Evolutionary conservation across 2,888 invertebrate species (phyloP), one percentile per base, ranked within the genome.

Genomic region (Pammene fasciana): DNA sequence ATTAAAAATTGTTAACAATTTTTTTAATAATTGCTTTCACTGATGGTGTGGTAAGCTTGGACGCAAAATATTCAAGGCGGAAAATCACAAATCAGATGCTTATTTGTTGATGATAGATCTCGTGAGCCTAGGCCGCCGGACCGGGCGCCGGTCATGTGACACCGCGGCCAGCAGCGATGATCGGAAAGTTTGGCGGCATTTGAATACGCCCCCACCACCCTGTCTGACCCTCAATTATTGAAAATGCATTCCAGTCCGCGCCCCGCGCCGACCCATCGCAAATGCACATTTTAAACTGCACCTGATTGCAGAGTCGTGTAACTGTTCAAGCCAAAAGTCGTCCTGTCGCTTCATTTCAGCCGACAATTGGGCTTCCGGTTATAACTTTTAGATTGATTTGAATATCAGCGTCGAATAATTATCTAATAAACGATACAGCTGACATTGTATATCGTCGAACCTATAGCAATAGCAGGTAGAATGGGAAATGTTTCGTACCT

Each of bases 231-330:
- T 92, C 90, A 92, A 92, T 92, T 92, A 92, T 92, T 92, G 92
- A 92, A 92, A 92, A 92, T 92, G 90, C 90, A 91, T 89, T 89
- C 85, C 85, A 83, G 86, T 82, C 87, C 88, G 89, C 89, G 89
- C 89, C 89, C 88, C 82, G 85, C 79, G 84, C 74, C 74, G 71
- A 77, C 87, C 80, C 90, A 92, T 92, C 82, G 87, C 87, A 88
- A 92, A 92, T 92, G 92, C 92, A 92, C 92, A 92, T 92, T 92
- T 92, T 92, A 91, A 92, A 92, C 91, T 88, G 87, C 85, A 88
- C 82, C 87, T 92, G 92, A 92, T 92, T 91, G 92, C 91, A 88
- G 82, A 91, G 77, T 84, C 92, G 83, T 92, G 92, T 92, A 83
- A 84, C 86, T 81, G 85, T 84, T 81, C 85, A 80, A 79, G 82